These are phyloP conservation scores for Mastomys coucha DNA, from an alignment of 2,113 vertebrate genomes.

Conservation along the genomic window DNA sequence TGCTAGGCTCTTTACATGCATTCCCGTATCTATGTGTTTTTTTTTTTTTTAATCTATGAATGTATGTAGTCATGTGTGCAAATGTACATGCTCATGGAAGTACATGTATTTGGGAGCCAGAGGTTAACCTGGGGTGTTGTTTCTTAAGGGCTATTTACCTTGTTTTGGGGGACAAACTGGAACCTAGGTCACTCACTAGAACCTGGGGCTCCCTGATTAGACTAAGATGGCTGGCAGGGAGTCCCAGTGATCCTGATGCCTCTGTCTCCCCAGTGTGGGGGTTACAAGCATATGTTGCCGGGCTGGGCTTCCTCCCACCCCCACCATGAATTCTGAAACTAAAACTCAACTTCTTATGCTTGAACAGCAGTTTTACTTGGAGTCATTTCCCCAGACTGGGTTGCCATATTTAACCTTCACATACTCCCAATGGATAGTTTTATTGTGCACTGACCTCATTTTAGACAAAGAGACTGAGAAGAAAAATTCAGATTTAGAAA, in stretches of 20 bases:
- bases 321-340: neutral
- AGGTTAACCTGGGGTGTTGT: neutral
- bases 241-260: neutral
- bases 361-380: neutral
- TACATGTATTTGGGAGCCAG: neutral
- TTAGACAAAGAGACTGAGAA: neutral
- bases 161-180: neutral
- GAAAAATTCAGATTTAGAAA: neutral
- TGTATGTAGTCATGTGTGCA: neutral
- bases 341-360: neutral
- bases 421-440: neutral
- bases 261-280: neutral
- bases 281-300: neutral
- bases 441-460: neutral
- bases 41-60: neutral
- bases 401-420: neutral
- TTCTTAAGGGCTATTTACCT: neutral
- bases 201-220: neutral
- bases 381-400: neutral
- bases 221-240: neutral
- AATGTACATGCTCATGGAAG: neutral
- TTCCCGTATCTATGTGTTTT: neutral
- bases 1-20: accelerated
- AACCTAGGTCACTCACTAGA: neutral
- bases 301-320: neutral